A percentile compares a stretch with the other conserved stretches of the same genome.
phyloP scores from a whole-genome alignment of 1,140 invertebrate species.

The Luehdorfia chinensis region DNA sequence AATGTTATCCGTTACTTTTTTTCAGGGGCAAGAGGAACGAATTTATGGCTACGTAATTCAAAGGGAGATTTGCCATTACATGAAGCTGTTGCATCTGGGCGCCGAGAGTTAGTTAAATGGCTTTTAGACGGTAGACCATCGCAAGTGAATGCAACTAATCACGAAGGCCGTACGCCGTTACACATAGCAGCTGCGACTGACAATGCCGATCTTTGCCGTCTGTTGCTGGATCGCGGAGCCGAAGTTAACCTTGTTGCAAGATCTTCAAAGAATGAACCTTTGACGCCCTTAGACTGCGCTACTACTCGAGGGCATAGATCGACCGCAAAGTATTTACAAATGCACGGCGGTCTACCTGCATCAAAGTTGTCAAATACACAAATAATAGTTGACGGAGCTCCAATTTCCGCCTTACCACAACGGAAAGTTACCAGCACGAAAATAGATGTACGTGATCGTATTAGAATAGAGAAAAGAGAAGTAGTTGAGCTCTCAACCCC shows the following conservation, averaged over 20 bases:
- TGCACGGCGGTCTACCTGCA: conserved; percentile 91
- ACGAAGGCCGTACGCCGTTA: conserved; percentile 93
- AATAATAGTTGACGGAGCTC: conserved; percentile 66
- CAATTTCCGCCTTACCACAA: conserved; percentile 61
- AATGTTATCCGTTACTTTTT: not conserved
- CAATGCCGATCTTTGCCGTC: conserved; percentile 95
- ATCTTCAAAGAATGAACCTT: conserved; percentile 87
- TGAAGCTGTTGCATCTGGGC: conserved; percentile 95
- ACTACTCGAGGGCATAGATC: conserved; percentile 90
- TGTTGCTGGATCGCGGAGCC: conserved; percentile 88
- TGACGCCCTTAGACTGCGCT: conserved; percentile 95
- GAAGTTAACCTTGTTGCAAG: conserved; percentile 90
- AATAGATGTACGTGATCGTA: conserved; percentile 71
- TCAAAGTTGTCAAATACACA: conserved; percentile 79
- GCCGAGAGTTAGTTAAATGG: conserved; percentile 92
- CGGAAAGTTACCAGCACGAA: conserved; percentile 74
- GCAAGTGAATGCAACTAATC: conserved; percentile 92
- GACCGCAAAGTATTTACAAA: conserved; percentile 94
- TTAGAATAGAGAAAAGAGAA: conserved; percentile 74
- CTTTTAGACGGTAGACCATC: conserved; percentile 88
- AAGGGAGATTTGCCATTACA: conserved; percentile 95
- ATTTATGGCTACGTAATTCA: conserved; percentile 95
- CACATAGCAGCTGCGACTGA: conserved; percentile 97
- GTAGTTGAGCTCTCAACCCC: conserved; percentile 70
- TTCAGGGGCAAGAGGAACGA: conserved; percentile 85